phyloP scores from a whole-genome alignment of 2,113 vertebrate species.

The Protobothrops mucrosquamatus region DNA sequence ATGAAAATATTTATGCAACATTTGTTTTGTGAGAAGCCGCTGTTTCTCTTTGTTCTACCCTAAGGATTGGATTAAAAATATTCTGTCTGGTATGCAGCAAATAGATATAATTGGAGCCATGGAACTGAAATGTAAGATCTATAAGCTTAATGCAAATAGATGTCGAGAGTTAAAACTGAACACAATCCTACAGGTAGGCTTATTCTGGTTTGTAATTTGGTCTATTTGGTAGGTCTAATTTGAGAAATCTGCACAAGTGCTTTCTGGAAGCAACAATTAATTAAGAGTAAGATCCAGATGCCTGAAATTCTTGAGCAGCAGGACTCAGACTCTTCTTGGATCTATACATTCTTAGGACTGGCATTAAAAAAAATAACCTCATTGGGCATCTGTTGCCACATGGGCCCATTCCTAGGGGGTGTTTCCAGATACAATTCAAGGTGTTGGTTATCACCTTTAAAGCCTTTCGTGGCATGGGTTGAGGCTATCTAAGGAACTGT shows the following conservation, averaged over 20 bases:
- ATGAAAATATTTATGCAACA: background rate
- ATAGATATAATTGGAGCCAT: background rate
- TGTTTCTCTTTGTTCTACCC: background rate
- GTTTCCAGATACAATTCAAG: background rate
- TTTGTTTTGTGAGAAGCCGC: background rate
- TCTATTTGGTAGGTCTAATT: background rate
- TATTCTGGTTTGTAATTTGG: background rate
- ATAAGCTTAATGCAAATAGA: background rate
- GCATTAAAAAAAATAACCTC: background rate
- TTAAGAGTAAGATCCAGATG: background rate
- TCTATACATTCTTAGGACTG: background rate
- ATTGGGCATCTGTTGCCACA: background rate
- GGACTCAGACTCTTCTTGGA: background rate
- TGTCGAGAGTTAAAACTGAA: background rate
- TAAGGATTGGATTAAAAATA: background rate
- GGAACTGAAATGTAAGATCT: background rate
- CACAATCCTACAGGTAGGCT: background rate
- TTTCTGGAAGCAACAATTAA: background rate
- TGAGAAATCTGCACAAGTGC: too few species aligned
- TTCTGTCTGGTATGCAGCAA: background rate
- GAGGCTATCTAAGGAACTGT: too few species aligned
- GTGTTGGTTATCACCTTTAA: too few species aligned
- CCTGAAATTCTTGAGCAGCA: background rate
- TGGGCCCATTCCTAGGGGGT: background rate
- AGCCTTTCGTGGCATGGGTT: too few species aligned